Conservation (phyloP, 1,140 invertebrate genomes). For the Caerostris extrusa region DNA sequence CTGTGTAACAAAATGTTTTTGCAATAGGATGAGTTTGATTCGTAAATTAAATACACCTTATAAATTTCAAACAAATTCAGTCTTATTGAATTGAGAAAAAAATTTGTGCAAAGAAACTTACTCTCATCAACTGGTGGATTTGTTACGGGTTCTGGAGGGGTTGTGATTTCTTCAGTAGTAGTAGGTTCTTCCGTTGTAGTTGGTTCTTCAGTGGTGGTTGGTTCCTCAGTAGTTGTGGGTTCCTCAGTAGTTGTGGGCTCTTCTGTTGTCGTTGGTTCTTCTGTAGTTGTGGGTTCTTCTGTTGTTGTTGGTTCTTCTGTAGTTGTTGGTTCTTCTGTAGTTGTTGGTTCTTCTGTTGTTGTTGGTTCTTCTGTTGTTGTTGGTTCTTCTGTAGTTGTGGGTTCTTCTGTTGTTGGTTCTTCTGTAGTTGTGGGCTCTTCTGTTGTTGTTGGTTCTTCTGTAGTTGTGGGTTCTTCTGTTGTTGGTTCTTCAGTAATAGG, state of each 20-base stretch:
- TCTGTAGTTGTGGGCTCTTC: background rate
- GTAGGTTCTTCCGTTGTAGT: background rate
- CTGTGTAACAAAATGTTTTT: too few species aligned
- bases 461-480: background rate
- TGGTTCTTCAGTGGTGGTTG: background rate
- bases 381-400: background rate
- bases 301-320: slow-evolving; percentile 16
- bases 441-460: background rate
- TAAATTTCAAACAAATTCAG: too few species aligned
- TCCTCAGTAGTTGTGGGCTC: background rate
- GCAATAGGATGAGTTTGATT: too few species aligned
- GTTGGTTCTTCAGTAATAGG: background rate
- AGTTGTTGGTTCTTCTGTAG: background rate
- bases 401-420: background rate
- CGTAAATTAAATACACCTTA: too few species aligned
- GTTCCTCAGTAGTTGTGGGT: background rate
- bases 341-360: background rate
- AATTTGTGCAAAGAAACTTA: background rate
- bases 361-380: background rate
- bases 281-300: background rate
- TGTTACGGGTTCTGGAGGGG: background rate
- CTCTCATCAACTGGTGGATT: background rate
- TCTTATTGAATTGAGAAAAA: too few species aligned
- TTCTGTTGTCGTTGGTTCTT: background rate
- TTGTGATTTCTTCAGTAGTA: background rate